A percentile compares a stretch with the other conserved stretches of the same genome.
Conservation (phyloP, 2,797 vertebrate species). For the Champsocephalus gunnari region DNA sequence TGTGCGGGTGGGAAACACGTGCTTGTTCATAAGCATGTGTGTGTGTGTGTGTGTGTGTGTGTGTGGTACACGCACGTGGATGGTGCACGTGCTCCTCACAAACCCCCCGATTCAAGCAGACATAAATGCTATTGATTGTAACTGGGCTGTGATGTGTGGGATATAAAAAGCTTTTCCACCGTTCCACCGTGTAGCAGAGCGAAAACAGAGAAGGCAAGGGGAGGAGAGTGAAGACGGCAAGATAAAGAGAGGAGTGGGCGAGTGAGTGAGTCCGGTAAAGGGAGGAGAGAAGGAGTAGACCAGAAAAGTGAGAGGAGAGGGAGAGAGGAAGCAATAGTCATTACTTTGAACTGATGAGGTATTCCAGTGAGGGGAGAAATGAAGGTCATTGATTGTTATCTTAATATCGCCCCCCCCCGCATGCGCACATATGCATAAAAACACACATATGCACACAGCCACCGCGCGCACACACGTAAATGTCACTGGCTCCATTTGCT, state of each 20-base stretch:
- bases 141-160: conserved; percentile 82
- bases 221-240: conserved; percentile 55
- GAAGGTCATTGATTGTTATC: conserved; percentile 78
- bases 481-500: conserved; percentile 64
- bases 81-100: conserved; percentile 60
- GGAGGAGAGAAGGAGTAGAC: conserved; percentile 68
- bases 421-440: conserved; percentile 19
- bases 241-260: conserved; percentile 72
- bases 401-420: conserved; percentile 44
- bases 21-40: conserved; percentile 24
- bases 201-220: conserved; percentile 73
- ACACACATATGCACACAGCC: conserved; percentile 28
- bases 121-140: conserved; percentile 84
- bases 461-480: conserved; percentile 42
- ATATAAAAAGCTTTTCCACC: conserved; percentile 83
- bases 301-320: conserved; percentile 50
- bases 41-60: conserved; percentile 42
- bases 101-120: conserved; percentile 76
- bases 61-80: conserved; percentile 29
- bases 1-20: conserved; percentile 14
- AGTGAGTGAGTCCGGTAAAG: conserved; percentile 68
- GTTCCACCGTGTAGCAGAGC: conserved; percentile 73
- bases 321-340: conserved; percentile 58
- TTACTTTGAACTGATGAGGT: conserved; percentile 72
- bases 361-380: conserved; percentile 67